phyloP scores from a whole-genome alignment of 2,113 vertebrate genomes.

The Balaeniceps rex region DNA sequence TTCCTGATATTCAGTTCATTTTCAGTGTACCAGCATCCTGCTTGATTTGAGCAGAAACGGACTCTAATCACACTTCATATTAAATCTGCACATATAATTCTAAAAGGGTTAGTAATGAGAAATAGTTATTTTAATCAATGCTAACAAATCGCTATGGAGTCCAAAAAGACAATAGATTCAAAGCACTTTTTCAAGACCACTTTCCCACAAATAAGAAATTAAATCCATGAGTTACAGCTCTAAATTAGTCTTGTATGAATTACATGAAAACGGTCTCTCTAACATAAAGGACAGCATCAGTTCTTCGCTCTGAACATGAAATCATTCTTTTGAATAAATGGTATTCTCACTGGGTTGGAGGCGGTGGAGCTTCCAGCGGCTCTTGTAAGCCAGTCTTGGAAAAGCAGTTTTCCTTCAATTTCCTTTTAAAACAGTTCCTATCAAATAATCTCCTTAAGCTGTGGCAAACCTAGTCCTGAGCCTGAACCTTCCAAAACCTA shows the following conservation, averaged over 20 bases:
- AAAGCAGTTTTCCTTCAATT: not conserved
- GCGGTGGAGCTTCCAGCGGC: not conserved
- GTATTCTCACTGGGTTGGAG: not conserved
- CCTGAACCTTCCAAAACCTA: not conserved
- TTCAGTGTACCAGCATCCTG: not conserved
- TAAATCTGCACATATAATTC: not conserved
- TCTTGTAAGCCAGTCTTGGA: not conserved
- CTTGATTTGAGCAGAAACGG: not conserved
- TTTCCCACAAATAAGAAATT: not conserved
- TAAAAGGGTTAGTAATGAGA: not conserved
- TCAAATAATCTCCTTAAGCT: not conserved
- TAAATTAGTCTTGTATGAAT: not conserved
- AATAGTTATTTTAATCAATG: not conserved
- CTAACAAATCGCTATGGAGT: not conserved
- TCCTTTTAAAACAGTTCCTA: not conserved
- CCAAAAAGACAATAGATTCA: not conserved
- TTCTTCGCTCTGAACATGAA: not conserved
- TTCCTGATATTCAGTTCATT: not conserved
- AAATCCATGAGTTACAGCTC: not conserved
- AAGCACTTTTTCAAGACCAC: constrained; percentile 10
- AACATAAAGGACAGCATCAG: not conserved
- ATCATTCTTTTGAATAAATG: not conserved
- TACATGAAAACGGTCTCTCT: not conserved
- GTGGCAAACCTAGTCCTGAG: not conserved
- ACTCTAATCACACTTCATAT: not conserved